Base-by-base conservation (phyloP, 2,113 vertebrate species). In the Melanocharis versteri region DNA sequence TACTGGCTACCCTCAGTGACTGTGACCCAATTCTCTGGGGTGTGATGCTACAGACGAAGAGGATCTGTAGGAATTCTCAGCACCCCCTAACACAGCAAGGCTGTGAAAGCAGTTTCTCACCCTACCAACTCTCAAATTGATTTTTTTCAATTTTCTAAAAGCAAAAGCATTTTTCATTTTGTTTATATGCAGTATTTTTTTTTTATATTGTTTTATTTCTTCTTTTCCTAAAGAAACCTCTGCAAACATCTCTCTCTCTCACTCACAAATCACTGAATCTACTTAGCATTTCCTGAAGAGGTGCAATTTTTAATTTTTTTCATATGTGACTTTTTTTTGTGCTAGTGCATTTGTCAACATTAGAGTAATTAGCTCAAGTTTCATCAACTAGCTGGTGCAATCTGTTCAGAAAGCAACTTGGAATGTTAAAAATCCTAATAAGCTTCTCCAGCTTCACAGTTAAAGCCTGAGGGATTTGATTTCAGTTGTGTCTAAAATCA, bases 341-440 rank as follows among this genome's bases (percentile, higher is more conserved):
- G 90, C 94, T 94, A 96, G 88, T 95, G 62, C 96, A 98, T 98
- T 98, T 98, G 97, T 98, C 98, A 97, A 96, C 97, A 97, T 98
- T 98, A 98, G 97, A 96, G 96, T 97, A 98, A 98, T 98, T 98
- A 98, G 97, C 96, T 98, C 91, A 97, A 97, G 94, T 98, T 98
- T 97, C 97, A 98, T 98, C 98, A 98, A 83, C 97, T 98, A 96
- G 96, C 94, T 97, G 83, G 65, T 88, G 95, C 98, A 98, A 98
- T 98, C 98, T 98, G 98, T 98, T 98, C 97, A 95, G 96, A 97
- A 97, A 96, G 93, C 91, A 97, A 96, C 87, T 97, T 90, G 80
- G 97, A 97, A 97, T 98, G 96, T 93, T 98, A 97, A 97, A 96
- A 97, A 95, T 93, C 91, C 83, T 97, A 97, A 96, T 91, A 96